These are phyloP conservation scores for Agelas oroides DNA, from an alignment of 37 sponge, comb jelly and placozoan genomes.

Conservation along the genomic window DNA sequence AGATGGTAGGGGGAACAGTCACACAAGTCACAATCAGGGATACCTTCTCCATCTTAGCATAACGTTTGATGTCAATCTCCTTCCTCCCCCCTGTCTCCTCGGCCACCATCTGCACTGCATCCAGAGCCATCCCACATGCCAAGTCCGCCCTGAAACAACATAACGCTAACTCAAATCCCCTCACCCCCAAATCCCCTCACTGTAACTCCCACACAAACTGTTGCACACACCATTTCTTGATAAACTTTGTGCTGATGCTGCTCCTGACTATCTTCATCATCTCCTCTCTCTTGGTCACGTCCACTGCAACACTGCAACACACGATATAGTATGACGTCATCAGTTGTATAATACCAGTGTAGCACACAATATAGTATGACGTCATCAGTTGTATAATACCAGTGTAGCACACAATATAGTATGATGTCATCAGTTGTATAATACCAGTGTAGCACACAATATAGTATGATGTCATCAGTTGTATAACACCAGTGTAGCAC, in stretches of 20 bases:
- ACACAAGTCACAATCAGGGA: not conserved
- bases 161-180: not conserved
- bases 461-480: not conserved
- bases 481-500: too few species aligned
- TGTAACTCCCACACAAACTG: too few species aligned
- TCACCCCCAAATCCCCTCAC: too few species aligned
- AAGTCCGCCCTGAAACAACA: constrained; percentile 83
- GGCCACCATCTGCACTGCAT: constrained; percentile 90
- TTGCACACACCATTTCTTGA: constrained; percentile 83
- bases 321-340: not conserved
- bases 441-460: constrained; percentile 23
- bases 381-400: too few species aligned
- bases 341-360: too few species aligned
- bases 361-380: not conserved
- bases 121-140: constrained; percentile 93
- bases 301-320: constrained; percentile 66
- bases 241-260: constrained; percentile 90
- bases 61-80: constrained; percentile 98
- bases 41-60: constrained; percentile 95
- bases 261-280: constrained; percentile 85
- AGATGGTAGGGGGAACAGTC: too few species aligned
- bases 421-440: too few species aligned
- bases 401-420: constrained; percentile 9
- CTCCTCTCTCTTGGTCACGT: constrained; percentile 71
- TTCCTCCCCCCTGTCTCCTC: constrained; percentile 76